phyloP scores from a whole-genome alignment of 2,888 invertebrate species.

The Diplolepis rosae region DNA sequence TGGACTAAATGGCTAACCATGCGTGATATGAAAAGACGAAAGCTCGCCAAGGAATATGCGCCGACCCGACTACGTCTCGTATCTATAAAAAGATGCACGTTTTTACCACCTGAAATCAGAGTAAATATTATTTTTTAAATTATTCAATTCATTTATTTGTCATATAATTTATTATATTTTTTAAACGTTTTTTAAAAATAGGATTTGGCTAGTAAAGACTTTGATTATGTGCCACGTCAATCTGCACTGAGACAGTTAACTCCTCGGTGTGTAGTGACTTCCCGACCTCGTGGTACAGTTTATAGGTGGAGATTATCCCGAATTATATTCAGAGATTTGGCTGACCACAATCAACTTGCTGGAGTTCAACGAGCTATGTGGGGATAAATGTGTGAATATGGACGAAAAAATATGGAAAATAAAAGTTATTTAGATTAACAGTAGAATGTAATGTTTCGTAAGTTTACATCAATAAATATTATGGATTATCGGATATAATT shows the following conservation, averaged over 20 bases:
- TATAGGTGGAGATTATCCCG: constrained; percentile 90
- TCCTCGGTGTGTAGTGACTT: constrained; percentile 91
- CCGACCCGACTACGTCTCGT: constrained; percentile 87
- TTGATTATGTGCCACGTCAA: constrained; percentile 84
- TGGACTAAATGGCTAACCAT: constrained; percentile 91
- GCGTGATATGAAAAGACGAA: constrained; percentile 89
- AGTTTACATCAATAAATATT: neutral
- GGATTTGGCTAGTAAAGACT: constrained; percentile 85
- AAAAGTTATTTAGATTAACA: neutral
- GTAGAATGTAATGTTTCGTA: neutral
- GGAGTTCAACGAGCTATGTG: constrained; percentile 97
- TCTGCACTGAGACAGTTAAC: constrained; percentile 80
- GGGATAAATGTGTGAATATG: constrained; percentile 73
- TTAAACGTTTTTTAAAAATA: constrained; percentile 72
- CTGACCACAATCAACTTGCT: constrained; percentile 93
- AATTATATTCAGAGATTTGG: constrained; percentile 91
- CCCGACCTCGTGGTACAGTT: constrained; percentile 88
- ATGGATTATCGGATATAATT: neutral
- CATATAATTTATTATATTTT: neutral
- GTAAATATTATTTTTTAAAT: constrained; percentile 64
- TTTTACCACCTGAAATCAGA: constrained; percentile 85
- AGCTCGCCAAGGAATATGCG: constrained; percentile 83
- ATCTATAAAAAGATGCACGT: constrained; percentile 87
- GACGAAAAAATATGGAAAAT: neutral
- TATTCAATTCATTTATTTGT: neutral